Percentiles rank a stretch among this genome's conserved stretches.
These are phyloP conservation scores for Protomyctophum bolini DNA, from an alignment of 2,113 vertebrate species.

Conservation along the genomic window DNA sequence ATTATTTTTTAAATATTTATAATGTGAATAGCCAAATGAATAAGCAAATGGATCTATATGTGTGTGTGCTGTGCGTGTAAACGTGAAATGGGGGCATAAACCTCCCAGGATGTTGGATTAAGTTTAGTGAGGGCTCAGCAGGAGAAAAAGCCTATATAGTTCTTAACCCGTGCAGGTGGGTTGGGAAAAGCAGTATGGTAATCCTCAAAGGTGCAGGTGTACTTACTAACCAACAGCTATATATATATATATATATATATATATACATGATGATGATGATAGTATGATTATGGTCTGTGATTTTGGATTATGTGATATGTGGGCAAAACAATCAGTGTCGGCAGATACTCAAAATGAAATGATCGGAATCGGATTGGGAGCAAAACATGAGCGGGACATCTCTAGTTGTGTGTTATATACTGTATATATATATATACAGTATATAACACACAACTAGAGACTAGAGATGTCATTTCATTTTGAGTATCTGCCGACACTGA, in stretches of 20 bases:
- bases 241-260: too few species aligned
- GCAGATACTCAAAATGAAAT: too few species aligned
- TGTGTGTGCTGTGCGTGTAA: neutral
- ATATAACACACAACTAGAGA: neutral
- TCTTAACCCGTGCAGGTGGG: constrained; percentile 8
- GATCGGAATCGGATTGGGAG: too few species aligned
- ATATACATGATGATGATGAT: too few species aligned
- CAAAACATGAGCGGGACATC: too few species aligned
- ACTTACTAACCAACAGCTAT: neutral
- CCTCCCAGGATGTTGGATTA: constrained; percentile 42
- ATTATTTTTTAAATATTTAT: too few species aligned
- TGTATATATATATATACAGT: too few species aligned
- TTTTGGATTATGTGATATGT: too few species aligned
- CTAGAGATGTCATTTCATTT: neutral
- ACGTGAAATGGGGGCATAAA: neutral
- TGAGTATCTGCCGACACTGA: neutral
- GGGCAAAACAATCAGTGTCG: too few species aligned
- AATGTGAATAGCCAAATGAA: too few species aligned
- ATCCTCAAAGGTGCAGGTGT: constrained; percentile 9
- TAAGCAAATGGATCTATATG: neutral
- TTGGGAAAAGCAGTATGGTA: constrained; percentile 1
- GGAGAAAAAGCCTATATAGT: constrained; percentile 7
- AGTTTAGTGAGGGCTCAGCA: constrained; percentile 21
- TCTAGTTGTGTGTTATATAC: too few species aligned
- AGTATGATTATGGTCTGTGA: too few species aligned